Conservation (phyloP, 2,888 invertebrate species). For the Caenorhabditis zanzibari region DNA sequence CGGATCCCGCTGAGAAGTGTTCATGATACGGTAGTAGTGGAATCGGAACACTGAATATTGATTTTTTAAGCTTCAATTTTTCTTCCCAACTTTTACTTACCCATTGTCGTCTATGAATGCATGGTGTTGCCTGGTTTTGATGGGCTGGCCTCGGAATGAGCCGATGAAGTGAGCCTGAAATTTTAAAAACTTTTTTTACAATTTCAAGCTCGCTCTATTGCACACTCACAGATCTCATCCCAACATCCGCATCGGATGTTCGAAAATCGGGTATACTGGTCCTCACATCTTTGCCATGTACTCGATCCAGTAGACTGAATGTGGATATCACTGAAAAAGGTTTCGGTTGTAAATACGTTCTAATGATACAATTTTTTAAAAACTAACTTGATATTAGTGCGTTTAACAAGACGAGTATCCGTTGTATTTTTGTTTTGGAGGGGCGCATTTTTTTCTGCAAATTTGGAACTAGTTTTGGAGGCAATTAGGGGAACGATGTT, state of each 20-base stretch:
- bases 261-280: slow-evolving; percentile 59
- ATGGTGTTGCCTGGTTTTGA: slow-evolving; percentile 57
- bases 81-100: slow-evolving; percentile 23
- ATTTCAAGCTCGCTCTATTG: not conserved
- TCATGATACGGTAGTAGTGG: slow-evolving; percentile 55
- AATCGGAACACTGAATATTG: slow-evolving; percentile 54
- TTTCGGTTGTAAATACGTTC: not conserved
- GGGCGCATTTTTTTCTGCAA: slow-evolving; percentile 8
- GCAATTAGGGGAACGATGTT: not conserved
- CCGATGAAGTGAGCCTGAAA: slow-evolving; percentile 59
- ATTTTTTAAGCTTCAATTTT: not conserved
- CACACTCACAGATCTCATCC: slow-evolving; percentile 55
- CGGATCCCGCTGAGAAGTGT: slow-evolving; percentile 23
- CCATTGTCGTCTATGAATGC: slow-evolving; percentile 67
- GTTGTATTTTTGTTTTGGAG: slow-evolving; percentile 1
- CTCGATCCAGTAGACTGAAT: slow-evolving; percentile 60
- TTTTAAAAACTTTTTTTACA: too few species aligned
- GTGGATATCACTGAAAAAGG: slow-evolving; percentile 27
- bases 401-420: not conserved
- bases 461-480: not conserved
- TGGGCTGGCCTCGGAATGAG: slow-evolving; percentile 55
- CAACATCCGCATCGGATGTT: slow-evolving; percentile 61
- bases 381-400: slow-evolving; percentile 4
- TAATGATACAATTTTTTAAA: not conserved
- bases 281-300: slow-evolving; percentile 46